Percentiles rank a stretch among this genome's conserved stretches.
phyloP scores from a whole-genome alignment of 2,888 invertebrate species.

The Himalopsyche anomala region DNA sequence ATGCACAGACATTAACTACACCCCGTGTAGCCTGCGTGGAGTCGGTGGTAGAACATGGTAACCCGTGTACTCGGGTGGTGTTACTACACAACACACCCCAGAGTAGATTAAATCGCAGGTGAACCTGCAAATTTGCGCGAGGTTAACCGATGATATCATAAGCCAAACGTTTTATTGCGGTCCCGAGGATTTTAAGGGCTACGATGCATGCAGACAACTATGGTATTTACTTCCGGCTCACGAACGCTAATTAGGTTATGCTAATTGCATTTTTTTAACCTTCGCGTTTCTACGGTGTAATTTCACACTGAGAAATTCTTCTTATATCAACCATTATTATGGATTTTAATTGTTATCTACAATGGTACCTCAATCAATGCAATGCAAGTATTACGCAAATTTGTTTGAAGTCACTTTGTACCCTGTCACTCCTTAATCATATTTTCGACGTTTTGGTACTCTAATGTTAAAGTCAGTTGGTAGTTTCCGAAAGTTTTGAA shows the following conservation, averaged over 20 bases:
- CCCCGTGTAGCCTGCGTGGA: not conserved
- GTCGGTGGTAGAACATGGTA: not conserved
- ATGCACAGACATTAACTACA: not conserved
- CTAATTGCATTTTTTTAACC: not conserved
- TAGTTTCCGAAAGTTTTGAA: too few species aligned
- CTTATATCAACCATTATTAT: too few species aligned
- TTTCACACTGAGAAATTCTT: too few species aligned
- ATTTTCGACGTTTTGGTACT: too few species aligned
- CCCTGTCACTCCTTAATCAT: too few species aligned
- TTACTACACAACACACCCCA: not conserved
- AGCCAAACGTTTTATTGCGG: constrained; percentile 26
- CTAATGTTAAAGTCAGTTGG: not conserved
- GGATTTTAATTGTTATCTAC: too few species aligned
- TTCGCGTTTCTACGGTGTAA: too few species aligned
- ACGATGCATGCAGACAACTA: not conserved
- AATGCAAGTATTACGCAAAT: too few species aligned
- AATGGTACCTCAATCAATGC: too few species aligned
- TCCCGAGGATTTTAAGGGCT: not conserved
- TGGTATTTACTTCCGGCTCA: not conserved
- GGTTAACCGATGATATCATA: constrained; percentile 42
- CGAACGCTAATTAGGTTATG: not conserved
- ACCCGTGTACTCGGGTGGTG: not conserved
- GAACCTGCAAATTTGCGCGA: constrained; percentile 47
- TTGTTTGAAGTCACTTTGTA: too few species aligned
- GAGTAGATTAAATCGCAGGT: constrained; percentile 51